These are phyloP conservation scores for Caenorhabditis brenneri DNA, from an alignment of 1,140 invertebrate genomes.

Conservation along the genomic window DNA sequence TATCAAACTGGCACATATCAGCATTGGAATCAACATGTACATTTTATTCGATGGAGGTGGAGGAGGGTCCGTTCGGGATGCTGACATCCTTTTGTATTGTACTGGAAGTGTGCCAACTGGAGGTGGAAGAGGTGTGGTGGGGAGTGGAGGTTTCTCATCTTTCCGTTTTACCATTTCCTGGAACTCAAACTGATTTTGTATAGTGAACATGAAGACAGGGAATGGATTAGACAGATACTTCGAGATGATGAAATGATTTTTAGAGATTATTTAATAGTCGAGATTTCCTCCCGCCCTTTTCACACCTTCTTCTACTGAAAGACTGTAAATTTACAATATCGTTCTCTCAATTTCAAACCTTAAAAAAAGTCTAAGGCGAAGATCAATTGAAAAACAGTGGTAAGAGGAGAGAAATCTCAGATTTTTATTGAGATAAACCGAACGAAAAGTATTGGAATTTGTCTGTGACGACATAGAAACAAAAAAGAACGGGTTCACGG, in stretches of 20 bases:
- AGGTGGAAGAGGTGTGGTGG: not conserved
- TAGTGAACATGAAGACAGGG: not conserved
- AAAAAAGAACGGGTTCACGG: not conserved
- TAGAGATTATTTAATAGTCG: no score
- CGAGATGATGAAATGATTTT: no score
- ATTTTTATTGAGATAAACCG: not conserved
- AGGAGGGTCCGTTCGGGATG: not conserved
- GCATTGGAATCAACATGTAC: not conserved
- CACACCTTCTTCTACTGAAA: not conserved
- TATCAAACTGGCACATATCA: not conserved
- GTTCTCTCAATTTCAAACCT: not conserved
- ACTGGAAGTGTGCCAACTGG: constrained; percentile 3
- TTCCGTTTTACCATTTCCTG: constrained; percentile 9
- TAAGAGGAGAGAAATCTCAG: not conserved
- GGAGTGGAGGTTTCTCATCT: not conserved
- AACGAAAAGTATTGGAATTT: not conserved
- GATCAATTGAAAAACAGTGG: not conserved
- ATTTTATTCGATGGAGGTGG: not conserved
- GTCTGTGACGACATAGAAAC: not conserved
- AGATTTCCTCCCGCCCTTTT: no score
- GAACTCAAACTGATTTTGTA: not conserved
- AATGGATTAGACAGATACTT: not conserved
- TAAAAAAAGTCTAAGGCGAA: not conserved
- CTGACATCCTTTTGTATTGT: constrained; percentile 20
- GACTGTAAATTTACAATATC: not conserved